Conservation (phyloP, 35 echinoderm and acorn worm species). For the Apostichopus japonicus region DNA sequence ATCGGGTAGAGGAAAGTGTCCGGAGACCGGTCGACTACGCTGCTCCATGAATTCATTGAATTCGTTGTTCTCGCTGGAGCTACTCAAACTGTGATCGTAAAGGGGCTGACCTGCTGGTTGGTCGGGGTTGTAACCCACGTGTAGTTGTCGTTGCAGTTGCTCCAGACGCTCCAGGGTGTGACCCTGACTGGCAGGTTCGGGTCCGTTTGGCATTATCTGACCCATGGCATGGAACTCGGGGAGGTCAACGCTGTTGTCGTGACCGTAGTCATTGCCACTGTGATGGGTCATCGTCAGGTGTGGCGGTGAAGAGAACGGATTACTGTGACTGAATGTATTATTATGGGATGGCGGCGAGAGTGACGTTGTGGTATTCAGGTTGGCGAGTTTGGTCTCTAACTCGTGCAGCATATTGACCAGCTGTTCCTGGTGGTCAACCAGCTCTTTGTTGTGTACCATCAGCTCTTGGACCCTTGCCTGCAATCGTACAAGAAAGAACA, state of each 20-base stretch:
- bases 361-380: slow-evolving; percentile 57
- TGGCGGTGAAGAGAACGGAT: slow-evolving; percentile 73
- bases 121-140: neutral
- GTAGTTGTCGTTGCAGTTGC: slow-evolving; percentile 15
- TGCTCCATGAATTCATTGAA: slow-evolving; percentile 52
- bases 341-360: slow-evolving; percentile 59
- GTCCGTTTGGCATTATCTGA: slow-evolving; percentile 70
- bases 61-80: slow-evolving; percentile 54
- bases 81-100: slow-evolving; percentile 43
- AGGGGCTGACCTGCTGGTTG: neutral
- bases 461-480: slow-evolving; percentile 97
- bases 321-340: slow-evolving; percentile 48
- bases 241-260: slow-evolving; percentile 60
- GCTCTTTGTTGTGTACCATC: slow-evolving; percentile 90
- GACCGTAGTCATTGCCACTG: slow-evolving; percentile 32
- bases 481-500: neutral
- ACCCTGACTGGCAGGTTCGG: neutral
- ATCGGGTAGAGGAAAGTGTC: slow-evolving; percentile 13
- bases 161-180: neutral
- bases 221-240: slow-evolving; percentile 82
- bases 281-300: slow-evolving; percentile 51
- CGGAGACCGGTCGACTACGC: slow-evolving; percentile 48
- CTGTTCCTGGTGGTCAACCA: slow-evolving; percentile 86
- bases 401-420: slow-evolving; percentile 82
- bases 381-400: slow-evolving; percentile 80